These are phyloP conservation scores for Andrena chrysosceles DNA, from an alignment of 2,888 invertebrate genomes.

Conservation along the genomic window DNA sequence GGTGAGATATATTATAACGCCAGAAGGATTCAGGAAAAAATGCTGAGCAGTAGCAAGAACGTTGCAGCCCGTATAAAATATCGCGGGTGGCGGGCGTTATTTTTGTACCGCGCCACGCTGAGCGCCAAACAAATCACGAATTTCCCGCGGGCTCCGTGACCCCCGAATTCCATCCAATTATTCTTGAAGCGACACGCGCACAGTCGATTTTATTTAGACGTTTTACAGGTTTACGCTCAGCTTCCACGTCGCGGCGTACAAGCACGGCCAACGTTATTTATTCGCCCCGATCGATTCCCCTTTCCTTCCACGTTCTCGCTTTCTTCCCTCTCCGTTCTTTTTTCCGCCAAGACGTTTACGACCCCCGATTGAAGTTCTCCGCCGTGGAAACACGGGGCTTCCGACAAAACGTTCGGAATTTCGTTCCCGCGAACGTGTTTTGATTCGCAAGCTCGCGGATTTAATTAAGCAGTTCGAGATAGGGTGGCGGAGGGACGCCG, in stretches of 20 bases:
- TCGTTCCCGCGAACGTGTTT: slow-evolving; percentile 26
- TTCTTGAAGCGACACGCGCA: slow-evolving; percentile 41
- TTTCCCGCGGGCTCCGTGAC: slow-evolving; percentile 21
- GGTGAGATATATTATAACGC: neutral
- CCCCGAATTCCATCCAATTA: slow-evolving; percentile 13
- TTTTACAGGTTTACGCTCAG: slow-evolving; percentile 59
- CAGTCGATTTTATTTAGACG: slow-evolving; percentile 45
- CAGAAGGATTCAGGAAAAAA: neutral
- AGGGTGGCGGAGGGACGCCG: neutral
- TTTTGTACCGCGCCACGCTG: neutral
- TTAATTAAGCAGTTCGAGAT: slow-evolving; percentile 51
- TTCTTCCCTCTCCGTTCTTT: neutral
- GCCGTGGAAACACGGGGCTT: neutral
- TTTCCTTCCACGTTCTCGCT: neutral
- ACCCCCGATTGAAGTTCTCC: slow-evolving; percentile 22
- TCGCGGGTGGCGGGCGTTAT: slow-evolving; percentile 9
- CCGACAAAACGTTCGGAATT: slow-evolving; percentile 22
- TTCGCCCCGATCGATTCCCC: slow-evolving; percentile 13
- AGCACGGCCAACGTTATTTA: slow-evolving; percentile 41
- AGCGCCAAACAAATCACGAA: slow-evolving; percentile 40
- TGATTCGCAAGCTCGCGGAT: slow-evolving; percentile 36
- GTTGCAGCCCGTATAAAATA: neutral
- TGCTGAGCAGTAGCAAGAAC: neutral
- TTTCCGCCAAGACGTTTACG: neutral
- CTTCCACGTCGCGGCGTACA: slow-evolving; percentile 27